Conservation (phyloP, 1,140 invertebrate genomes). For the Leptopilina boulardi region DNA sequence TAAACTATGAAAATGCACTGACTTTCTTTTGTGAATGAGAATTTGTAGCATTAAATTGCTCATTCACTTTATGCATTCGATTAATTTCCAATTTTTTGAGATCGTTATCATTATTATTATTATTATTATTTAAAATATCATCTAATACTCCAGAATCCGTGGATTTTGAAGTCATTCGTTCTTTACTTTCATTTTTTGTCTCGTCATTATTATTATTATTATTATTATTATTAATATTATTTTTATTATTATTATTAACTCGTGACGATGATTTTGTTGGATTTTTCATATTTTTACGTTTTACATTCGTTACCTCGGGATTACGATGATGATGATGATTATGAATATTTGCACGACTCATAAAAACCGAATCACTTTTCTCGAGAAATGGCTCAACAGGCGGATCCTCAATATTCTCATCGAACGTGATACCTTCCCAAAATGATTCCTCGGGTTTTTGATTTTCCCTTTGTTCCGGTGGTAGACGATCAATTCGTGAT, state of each 20-base stretch:
- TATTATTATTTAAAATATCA: constrained; percentile 61
- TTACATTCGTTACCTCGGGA: constrained; percentile 56
- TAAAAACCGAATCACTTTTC: constrained; percentile 63
- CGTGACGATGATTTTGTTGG: constrained; percentile 57
- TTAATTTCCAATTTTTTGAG: constrained; percentile 65
- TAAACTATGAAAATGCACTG: constrained; percentile 65
- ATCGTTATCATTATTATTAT: constrained; percentile 62
- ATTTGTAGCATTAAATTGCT: constrained; percentile 56
- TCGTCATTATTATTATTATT: too few species aligned
- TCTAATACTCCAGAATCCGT: constrained; percentile 58
- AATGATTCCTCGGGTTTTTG: constrained; percentile 70
- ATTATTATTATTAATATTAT: too few species aligned
- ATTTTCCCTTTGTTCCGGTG: constrained; percentile 67
- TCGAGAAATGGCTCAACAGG: constrained; percentile 60
- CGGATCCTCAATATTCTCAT: constrained; percentile 45
- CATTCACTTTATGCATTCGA: constrained; percentile 63
- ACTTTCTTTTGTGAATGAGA: constrained; percentile 54
- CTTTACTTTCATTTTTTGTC: constrained; percentile 44
- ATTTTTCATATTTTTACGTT: constrained; percentile 64
- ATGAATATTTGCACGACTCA: constrained; percentile 63
- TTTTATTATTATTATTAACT: too few species aligned
- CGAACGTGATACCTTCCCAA: constrained; percentile 51
- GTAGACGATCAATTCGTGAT: constrained; percentile 77
- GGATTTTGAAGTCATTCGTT: constrained; percentile 47
- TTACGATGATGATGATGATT: constrained; percentile 63